Percentiles rank a stretch among this genome's conserved stretches.
Conservation (phyloP, 2,797 vertebrate genomes). For the Anabas testudineus region DNA sequence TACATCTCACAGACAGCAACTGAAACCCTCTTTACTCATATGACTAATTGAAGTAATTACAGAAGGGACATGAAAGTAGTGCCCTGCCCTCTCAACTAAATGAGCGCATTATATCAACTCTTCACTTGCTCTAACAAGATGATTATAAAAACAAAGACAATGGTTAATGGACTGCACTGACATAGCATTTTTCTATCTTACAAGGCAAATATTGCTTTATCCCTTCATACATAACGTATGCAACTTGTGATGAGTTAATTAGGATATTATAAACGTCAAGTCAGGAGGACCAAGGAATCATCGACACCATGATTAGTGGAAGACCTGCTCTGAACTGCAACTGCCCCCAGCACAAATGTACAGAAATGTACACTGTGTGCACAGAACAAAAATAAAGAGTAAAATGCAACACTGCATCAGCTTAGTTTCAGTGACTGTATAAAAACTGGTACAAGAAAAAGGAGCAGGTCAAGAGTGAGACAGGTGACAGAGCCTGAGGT, state of each 20-base stretch:
- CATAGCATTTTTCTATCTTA: neutral
- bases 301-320: too few relatives aligned
- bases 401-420: neutral
- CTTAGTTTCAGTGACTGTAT: neutral
- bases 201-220: too few relatives aligned
- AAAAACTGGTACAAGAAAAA: neutral
- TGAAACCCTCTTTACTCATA: conserved; percentile 54
- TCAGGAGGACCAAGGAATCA: too few relatives aligned
- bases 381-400: neutral
- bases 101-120: conserved; percentile 39
- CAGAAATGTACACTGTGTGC: neutral
- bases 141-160: conserved; percentile 32
- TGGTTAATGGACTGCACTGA: neutral
- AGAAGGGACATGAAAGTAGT: conserved; percentile 61
- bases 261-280: too few relatives aligned
- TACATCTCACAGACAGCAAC: conserved; percentile 48
- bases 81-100: conserved; percentile 50
- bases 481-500: conserved; percentile 59
- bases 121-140: conserved; percentile 34
- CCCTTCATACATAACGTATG: too few relatives aligned
- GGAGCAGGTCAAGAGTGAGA: conserved; percentile 38
- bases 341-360: neutral
- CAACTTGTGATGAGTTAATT: too few relatives aligned
- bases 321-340: too few relatives aligned
- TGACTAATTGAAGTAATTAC: conserved; percentile 65